Base-by-base conservation (phyloP, 64 coral and sea anemone species). In the Catalaphyllia jardinei region DNA sequence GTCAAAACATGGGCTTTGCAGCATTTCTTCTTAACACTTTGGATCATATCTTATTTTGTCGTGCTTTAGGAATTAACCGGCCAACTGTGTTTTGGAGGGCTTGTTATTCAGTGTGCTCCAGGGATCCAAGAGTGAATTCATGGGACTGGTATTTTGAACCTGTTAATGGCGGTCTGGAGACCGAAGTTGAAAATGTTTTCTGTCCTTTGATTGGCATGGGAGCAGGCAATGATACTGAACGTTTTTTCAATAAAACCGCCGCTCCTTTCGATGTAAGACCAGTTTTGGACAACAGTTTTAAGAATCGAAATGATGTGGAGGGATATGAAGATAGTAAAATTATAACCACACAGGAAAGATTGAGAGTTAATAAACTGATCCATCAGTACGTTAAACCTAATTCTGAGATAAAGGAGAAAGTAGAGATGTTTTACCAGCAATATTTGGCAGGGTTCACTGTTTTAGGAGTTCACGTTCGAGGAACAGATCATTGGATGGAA, bases 71-170 rank as follows among this genome's bases (percentile, higher is more conserved):
- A 86, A 88, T n/a, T 46, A 65, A 86, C 52, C 81, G 24, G 11
- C 91, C 88, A 7, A 93, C 88, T 51, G 83, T 96, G 15, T 67
- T 85, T 67, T 96, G 94, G 94, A 80, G 71, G 64, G 85, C 76
- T 16, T 96, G 94, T 89, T 38, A 75, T 20, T 17, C 90, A 51
- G 65, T 67, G 19, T 96, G 94, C 29, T 81, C 90, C 33, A 55
- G 30, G 29, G 88, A 89, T 65, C 67, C 67, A 15, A 59, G 24
- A 8, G 69, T 96, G 3, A 92, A 96, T 86, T 89, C 94, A 13
- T 96, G 94, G 94, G 67, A 85, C 10, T 96, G 90, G 90, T 96
- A 92, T 81, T 96, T 96, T 86, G 90, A 96, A 22, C 24, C 63
- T 46, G 24, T 71, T 8, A 25, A 25, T 67, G 2, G 10, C 54